Evolutionary conservation across 2,113 vertebrate species (phyloP).

Genomic region (Neopipo cinnamomea): DNA sequence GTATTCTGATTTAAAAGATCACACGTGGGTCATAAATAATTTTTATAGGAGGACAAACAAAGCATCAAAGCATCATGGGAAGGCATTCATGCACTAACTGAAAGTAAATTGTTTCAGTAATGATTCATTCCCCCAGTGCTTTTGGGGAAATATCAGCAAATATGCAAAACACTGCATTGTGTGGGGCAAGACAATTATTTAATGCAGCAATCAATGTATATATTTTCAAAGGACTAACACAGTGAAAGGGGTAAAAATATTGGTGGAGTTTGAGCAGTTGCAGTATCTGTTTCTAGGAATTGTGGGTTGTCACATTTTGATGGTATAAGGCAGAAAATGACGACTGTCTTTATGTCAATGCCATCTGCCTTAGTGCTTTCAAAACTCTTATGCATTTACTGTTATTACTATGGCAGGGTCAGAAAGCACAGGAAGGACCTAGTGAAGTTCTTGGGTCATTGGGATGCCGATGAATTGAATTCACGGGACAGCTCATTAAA

Average conservation of each 20-base stretch:
- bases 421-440: background rate
- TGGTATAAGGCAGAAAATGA: background rate
- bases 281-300: background rate
- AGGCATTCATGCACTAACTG: conserved; percentile 84
- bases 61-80: conserved; percentile 84
- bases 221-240: conserved; percentile 52
- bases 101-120: conserved; percentile 91
- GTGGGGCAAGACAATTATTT: conserved; percentile 65
- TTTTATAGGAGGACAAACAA: conserved; percentile 90
- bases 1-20: conserved; percentile 87
- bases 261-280: background rate
- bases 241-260: background rate
- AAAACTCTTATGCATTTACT: background rate
- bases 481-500: background rate
- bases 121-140: conserved; percentile 82
- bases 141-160: conserved; percentile 82
- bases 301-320: conserved; percentile 13
- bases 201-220: conserved; percentile 32
- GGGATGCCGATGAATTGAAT: background rate
- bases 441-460: background rate
- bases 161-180: conserved; percentile 80
- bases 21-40: conserved; percentile 91
- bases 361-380: background rate
- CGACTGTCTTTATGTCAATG: background rate
- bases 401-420: background rate